Base-by-base conservation (phyloP, 1,140 invertebrate species). In the Drosophila tani region DNA sequence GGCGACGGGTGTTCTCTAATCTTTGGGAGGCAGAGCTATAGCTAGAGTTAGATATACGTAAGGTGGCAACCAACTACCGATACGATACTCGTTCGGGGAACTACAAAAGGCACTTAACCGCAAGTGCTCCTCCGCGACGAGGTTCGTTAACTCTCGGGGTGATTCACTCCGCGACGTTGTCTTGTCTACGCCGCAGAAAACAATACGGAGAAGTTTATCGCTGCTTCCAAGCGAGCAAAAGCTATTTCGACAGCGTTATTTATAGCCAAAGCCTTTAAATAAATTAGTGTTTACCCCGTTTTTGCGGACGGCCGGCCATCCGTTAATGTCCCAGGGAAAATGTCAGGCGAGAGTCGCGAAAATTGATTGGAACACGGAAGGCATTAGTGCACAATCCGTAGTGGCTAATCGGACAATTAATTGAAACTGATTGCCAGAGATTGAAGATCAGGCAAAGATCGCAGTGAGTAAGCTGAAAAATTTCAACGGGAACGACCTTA, bases 181-280 rank as follows among this genome's bases (percentile, higher is more conserved):
- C 69, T 73, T 70, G 66, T 73, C 68, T 74, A 74, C 68, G 70
- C 68, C 55, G 55, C 67, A 60, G 53, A 69, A 73, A 60, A 73
- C 70, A 60, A 74, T 51, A 51, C 70, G 68, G 70, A 74, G 68
- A 73, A 73, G 69, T 74, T 73, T 73, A 73, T 73, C 68, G 70
- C 70, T 14, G 40, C 63, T 59, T 56, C 35, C 65, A 70, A 70
- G 43, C 35, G 53, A 71, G 69, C 69, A 58, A 71, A 71, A 53
- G 68, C 70, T 74, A 74, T 73, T 74, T 51, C 53, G 55, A 73
- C 55, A 73, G 65, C 24, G 46, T 73, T 74, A 74, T 74, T 74
- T 74, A 60, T 74, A 74, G 69, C 45, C n/a, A 45, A 73, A 59
- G 68, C 38, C 70, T 74, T 60, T 73, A 74, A 74, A 73, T 74